Evolutionary conservation across 2,888 invertebrate species (phyloP).

Genomic region (Encarsia formosa): DNA sequence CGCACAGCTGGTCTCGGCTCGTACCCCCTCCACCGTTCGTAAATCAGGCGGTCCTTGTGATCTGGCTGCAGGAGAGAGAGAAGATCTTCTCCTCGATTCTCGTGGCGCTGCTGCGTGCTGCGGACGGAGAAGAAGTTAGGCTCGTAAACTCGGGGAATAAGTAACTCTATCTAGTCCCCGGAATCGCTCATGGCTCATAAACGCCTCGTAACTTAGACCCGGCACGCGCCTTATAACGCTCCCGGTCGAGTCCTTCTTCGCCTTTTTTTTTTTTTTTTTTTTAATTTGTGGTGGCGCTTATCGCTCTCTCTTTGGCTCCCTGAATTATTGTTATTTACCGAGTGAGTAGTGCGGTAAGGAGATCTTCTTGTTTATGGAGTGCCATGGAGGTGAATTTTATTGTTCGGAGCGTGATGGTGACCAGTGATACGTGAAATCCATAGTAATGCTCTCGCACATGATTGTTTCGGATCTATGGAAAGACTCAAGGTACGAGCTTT

Average conservation of each 20-base stretch:
- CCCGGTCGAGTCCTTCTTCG: constrained; percentile 1
- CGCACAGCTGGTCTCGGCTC: not conserved
- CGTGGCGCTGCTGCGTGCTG: not conserved
- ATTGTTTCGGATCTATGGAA: no score
- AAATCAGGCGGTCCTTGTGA: constrained; percentile 52
- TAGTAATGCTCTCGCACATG: no score
- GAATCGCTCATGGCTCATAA: constrained; percentile 51
- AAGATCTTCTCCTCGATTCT: constrained; percentile 4
- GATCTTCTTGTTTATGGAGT: no score
- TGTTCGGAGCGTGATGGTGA: no score
- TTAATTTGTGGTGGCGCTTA: not conserved
- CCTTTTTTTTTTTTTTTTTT: not conserved
- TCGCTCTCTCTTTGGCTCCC: not conserved
- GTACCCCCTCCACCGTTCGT: constrained; percentile 36
- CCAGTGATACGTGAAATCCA: no score
- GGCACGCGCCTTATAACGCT: no score
- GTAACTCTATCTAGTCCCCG: constrained; percentile 45
- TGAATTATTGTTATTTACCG: no score
- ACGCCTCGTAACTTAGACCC: constrained; percentile 48
- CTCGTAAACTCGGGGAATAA: constrained; percentile 44
- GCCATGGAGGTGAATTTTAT: no score
- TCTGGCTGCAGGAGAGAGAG: constrained; percentile 32
- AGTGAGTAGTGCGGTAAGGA: no score
- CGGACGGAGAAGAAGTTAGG: constrained; percentile 21
- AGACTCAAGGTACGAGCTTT: no score